phyloP scores from a whole-genome alignment of 2,113 vertebrate genomes.

The Siphamia tubifer region DNA sequence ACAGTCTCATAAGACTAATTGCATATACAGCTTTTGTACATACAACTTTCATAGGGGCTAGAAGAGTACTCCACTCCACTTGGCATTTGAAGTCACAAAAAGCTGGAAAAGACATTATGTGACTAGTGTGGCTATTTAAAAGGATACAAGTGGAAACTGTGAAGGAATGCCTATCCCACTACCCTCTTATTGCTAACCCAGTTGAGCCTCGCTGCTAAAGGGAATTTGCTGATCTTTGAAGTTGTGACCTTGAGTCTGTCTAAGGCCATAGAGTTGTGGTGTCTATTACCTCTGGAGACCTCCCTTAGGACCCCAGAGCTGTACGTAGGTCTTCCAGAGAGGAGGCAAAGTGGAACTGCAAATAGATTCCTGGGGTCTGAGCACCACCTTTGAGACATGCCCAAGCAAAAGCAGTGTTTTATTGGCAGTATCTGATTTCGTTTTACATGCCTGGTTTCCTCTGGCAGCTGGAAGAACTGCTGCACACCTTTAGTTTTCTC shows the following conservation, averaged over 20 bases:
- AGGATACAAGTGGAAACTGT: slow-evolving; percentile 59
- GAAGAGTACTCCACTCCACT: slow-evolving; percentile 23
- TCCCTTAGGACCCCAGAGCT: slow-evolving; percentile 28
- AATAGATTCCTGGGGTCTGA: slow-evolving; percentile 39
- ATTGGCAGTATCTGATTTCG: slow-evolving; percentile 60
- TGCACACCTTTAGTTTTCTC: slow-evolving; percentile 11
- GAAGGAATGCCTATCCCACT: slow-evolving; percentile 42
- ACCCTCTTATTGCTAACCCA: slow-evolving; percentile 35
- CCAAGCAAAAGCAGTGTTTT: slow-evolving; percentile 37
- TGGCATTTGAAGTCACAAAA: slow-evolving; percentile 37
- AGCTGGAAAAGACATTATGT: slow-evolving; percentile 64
- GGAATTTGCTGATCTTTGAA: slow-evolving; percentile 62
- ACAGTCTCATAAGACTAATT: slow-evolving; percentile 5
- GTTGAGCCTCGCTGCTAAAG: slow-evolving; percentile 26
- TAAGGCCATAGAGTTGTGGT: slow-evolving; percentile 41
- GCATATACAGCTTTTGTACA: too few relatives aligned
- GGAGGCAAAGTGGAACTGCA: slow-evolving; percentile 17
- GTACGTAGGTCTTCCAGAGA: slow-evolving; percentile 22
- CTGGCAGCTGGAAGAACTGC: slow-evolving; percentile 42
- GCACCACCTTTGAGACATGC: slow-evolving; percentile 35
- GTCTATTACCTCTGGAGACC: slow-evolving; percentile 51
- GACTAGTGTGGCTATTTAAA: slow-evolving; percentile 51
- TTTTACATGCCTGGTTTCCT: slow-evolving; percentile 26
- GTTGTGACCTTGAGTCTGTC: slow-evolving; percentile 56
- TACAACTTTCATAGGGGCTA: neutral